Evolutionary conservation across 2,113 vertebrate genomes (phyloP).

Genomic region (Neolamprologus hecqui): DNA sequence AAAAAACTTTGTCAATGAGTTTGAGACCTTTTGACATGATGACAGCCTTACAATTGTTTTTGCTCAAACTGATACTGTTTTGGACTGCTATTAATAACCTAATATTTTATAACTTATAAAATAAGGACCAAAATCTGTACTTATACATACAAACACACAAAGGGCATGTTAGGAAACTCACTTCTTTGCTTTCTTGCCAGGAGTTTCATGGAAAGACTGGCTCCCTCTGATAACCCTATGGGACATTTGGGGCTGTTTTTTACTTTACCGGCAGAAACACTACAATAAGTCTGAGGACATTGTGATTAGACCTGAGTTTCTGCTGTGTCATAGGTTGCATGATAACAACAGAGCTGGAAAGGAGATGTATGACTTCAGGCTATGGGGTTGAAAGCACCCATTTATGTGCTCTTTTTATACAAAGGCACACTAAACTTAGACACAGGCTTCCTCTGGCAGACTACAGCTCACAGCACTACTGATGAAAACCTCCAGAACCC

Average conservation of each 20-base stretch:
- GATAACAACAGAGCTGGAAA: background rate
- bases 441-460: background rate
- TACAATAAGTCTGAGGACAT: background rate
- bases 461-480: background rate
- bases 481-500: background rate
- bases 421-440: background rate
- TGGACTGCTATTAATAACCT: background rate
- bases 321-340: background rate
- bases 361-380: background rate
- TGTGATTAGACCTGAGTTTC: background rate
- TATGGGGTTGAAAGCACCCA: background rate
- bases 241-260: background rate
- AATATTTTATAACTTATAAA: background rate
- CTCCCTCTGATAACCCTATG: background rate
- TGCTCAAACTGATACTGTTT: background rate
- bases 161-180: background rate
- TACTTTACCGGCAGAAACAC: background rate
- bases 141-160: background rate
- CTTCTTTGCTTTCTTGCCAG: background rate
- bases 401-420: background rate
- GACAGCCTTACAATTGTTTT: background rate
- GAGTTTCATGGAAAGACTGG: background rate
- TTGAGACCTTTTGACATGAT: background rate
- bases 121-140: background rate
- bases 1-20: background rate